phyloP scores from a whole-genome alignment of 1,140 invertebrate genomes.

The Zaprionus camerounensis region DNA sequence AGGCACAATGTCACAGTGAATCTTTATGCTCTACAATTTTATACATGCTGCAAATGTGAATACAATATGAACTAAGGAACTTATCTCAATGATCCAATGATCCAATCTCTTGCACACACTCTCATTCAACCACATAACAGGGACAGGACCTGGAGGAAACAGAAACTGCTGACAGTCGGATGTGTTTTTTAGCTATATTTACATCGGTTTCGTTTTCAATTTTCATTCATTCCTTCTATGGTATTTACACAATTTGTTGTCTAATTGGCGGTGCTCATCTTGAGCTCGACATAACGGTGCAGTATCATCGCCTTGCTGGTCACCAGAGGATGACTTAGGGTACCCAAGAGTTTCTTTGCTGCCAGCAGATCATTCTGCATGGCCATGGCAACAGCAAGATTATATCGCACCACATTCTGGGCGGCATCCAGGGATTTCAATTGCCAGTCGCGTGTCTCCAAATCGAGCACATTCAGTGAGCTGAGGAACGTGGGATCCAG shows the following conservation, averaged over 20 bases:
- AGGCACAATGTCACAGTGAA: too few relatives aligned
- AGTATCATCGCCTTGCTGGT: constrained; percentile 88
- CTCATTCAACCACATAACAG: too few relatives aligned
- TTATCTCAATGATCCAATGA: too few relatives aligned
- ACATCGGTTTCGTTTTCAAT: constrained; percentile 46
- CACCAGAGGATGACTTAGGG: constrained; percentile 87
- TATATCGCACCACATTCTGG: constrained; percentile 90
- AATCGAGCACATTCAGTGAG: constrained; percentile 84
- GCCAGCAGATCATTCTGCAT: constrained; percentile 91
- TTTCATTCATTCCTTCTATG: constrained; percentile 54
- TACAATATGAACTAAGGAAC: too few relatives aligned
- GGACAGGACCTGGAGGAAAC: too few relatives aligned
- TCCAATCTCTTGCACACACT: too few relatives aligned
- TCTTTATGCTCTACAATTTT: too few relatives aligned
- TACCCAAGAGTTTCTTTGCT: constrained; percentile 88
- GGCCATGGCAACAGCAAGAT: constrained; percentile 91
- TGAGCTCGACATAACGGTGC: constrained; percentile 88
- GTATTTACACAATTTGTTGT: constrained; percentile 73
- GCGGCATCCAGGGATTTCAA: constrained; percentile 88
- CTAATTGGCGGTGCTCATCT: constrained; percentile 51
- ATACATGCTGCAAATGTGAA: too few relatives aligned
- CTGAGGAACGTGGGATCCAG: constrained; percentile 91
- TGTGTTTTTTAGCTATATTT: constrained; percentile 63
- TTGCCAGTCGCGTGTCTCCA: constrained; percentile 87
- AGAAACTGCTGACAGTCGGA: constrained; percentile 42